phyloP scores from a whole-genome alignment of 2,888 invertebrate genomes.

The Macaria liturata region DNA sequence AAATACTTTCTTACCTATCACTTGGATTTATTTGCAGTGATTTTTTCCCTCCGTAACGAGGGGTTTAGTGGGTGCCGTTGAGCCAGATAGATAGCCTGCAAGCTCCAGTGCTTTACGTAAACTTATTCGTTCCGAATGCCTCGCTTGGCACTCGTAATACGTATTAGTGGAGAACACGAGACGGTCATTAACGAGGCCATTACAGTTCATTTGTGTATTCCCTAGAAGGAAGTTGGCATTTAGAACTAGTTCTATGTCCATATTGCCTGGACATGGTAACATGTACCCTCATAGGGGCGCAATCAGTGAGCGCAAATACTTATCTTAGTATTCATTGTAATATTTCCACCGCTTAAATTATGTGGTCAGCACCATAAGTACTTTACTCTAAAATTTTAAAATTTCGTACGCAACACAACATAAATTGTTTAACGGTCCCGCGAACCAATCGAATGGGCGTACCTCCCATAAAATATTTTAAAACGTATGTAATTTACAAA shows the following conservation, averaged over 20 bases:
- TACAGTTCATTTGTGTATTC: constrained; percentile 34
- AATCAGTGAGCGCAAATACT: no score
- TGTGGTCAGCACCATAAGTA: no score
- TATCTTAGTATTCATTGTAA: no score
- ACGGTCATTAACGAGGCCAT: constrained; percentile 38
- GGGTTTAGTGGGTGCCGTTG: no score
- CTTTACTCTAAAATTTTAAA: not conserved
- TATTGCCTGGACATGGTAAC: constrained; percentile 4
- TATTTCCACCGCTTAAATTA: no score
- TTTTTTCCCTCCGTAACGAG: no score
- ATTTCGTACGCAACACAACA: constrained; percentile 11
- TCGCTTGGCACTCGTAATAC: constrained; percentile 37
- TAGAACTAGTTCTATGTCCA: constrained; percentile 14
- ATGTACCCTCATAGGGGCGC: no score
- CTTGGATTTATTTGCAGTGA: no score
- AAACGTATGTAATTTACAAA: constrained; percentile 32
- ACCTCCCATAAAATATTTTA: constrained; percentile 20
- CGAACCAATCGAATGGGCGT: constrained; percentile 12
- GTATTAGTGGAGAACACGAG: constrained; percentile 46
- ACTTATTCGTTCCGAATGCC: constrained; percentile 50
- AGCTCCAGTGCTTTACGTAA: constrained; percentile 47
- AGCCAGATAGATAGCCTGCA: constrained; percentile 54
- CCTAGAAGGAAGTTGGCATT: constrained; percentile 28
- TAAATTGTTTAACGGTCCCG: constrained; percentile 24
- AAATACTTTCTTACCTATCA: no score